These are phyloP conservation scores for Schizotus pectinicornis DNA, from an alignment of 2,888 invertebrate species.

Conservation along the genomic window DNA sequence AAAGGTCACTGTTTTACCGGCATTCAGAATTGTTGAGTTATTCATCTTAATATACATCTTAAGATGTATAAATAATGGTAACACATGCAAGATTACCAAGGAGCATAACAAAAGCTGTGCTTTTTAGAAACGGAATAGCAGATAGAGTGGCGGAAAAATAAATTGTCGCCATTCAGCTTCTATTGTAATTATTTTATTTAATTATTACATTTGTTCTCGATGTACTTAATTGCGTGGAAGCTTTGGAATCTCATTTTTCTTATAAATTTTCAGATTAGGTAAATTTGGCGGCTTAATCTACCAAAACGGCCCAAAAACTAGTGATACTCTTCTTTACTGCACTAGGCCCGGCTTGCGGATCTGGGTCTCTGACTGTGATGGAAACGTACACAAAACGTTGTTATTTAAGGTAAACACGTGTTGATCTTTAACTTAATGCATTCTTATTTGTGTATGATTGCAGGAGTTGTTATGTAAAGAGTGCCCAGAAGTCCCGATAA, in stretches of 20 bases:
- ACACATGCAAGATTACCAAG: no score
- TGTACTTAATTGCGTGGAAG: conserved; percentile 10
- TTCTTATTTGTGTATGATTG: conserved; percentile 18
- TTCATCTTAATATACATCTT: no score
- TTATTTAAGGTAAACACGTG: conserved; percentile 71
- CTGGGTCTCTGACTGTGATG: conserved; percentile 79
- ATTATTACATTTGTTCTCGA: no score
- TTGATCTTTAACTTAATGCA: neutral
- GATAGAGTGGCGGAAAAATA: no score
- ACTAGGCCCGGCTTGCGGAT: conserved; percentile 83
- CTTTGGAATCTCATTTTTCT: neutral
- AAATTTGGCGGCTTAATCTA: conserved; percentile 69
- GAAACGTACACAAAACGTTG: conserved; percentile 83
- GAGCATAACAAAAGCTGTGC: no score
- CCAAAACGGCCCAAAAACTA: conserved; percentile 62
- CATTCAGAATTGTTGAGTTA: no score
- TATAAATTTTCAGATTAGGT: conserved; percentile 59
- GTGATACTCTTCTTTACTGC: conserved; percentile 69
- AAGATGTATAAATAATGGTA: no score
- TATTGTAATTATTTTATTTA: no score
- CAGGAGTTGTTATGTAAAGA: conserved; percentile 55
- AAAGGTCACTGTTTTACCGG: no score
- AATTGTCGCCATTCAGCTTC: no score
- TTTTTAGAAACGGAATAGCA: no score
- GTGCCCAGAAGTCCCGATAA: conserved; percentile 69